Evolutionary conservation across 2,888 invertebrate genomes (phyloP).

Genomic region (Yponomeuta evonymella): DNA sequence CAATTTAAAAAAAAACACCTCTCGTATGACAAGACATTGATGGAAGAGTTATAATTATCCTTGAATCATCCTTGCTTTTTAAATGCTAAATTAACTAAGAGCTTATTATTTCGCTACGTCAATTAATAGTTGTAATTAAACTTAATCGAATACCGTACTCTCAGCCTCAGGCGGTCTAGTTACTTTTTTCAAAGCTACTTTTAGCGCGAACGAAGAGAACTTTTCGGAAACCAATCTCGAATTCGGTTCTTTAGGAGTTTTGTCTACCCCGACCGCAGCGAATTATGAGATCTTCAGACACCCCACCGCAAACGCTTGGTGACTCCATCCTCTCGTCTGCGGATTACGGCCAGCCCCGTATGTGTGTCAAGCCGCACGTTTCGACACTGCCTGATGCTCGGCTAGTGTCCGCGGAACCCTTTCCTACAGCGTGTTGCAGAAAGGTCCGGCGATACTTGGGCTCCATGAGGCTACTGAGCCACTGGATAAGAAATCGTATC

Average conservation of each 20-base stretch:
- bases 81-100: slow-evolving; percentile 6
- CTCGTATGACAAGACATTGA: not conserved
- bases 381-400: slow-evolving; percentile 47
- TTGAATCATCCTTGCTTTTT: slow-evolving; percentile 4
- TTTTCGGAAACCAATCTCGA: not conserved
- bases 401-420: slow-evolving; percentile 58
- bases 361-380: slow-evolving; percentile 66
- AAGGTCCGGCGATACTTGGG: too few relatives aligned
- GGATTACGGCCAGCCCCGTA: slow-evolving; percentile 44
- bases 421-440: slow-evolving; percentile 33
- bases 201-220: not conserved
- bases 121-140: slow-evolving; percentile 5
- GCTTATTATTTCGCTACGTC: not conserved
- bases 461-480: too few relatives aligned
- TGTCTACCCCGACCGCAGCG: not conserved
- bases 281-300: not conserved
- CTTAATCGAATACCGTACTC: not conserved
- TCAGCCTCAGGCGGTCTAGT: not conserved
- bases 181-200: not conserved
- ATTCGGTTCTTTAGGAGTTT: not conserved
- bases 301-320: not conserved
- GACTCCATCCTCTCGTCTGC: slow-evolving; percentile 24
- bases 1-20: not conserved
- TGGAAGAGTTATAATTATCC: not conserved
- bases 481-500: too few relatives aligned